These are phyloP conservation scores for Pristionchus maxplancki DNA, from an alignment of 2,888 invertebrate species.

Conservation along the genomic window DNA sequence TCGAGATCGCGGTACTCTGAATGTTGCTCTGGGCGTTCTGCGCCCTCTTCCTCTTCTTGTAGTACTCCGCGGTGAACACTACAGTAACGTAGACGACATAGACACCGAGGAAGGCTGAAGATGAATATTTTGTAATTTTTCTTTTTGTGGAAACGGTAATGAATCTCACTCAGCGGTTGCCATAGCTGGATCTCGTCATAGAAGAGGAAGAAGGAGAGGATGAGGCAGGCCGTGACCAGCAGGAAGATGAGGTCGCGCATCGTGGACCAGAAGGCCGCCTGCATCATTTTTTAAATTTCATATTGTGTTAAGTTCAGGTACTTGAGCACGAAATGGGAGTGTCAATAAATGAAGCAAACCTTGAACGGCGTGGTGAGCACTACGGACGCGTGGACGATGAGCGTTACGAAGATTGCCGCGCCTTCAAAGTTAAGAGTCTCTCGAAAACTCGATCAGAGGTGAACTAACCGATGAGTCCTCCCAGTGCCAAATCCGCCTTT, in stretches of 20 bases:
- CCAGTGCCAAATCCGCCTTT: conserved; percentile 79
- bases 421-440: background rate
- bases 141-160: too few relatives aligned
- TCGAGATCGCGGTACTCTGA: background rate
- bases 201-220: conserved; percentile 80
- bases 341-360: too few relatives aligned
- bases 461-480: conserved; percentile 78
- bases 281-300: too few relatives aligned
- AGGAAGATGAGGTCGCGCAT: conserved; percentile 81
- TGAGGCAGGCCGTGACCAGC: conserved; percentile 80
- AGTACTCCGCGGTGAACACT: conserved; percentile 1
- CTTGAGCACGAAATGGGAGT: too few relatives aligned
- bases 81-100: background rate
- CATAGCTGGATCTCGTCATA: conserved; percentile 80
- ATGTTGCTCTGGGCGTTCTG: background rate
- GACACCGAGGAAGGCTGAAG: conserved; percentile 10
- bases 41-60: background rate
- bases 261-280: conserved; percentile 74
- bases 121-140: background rate
- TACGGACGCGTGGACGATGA: background rate
- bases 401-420: background rate
- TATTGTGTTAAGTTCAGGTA: too few relatives aligned
- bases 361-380: conserved; percentile 1
- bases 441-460: background rate
- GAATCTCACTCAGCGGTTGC: conserved; percentile 78